Evolutionary conservation across 2,113 vertebrate species (phyloP).

Genomic region (Leptodactylus fuscus): DNA sequence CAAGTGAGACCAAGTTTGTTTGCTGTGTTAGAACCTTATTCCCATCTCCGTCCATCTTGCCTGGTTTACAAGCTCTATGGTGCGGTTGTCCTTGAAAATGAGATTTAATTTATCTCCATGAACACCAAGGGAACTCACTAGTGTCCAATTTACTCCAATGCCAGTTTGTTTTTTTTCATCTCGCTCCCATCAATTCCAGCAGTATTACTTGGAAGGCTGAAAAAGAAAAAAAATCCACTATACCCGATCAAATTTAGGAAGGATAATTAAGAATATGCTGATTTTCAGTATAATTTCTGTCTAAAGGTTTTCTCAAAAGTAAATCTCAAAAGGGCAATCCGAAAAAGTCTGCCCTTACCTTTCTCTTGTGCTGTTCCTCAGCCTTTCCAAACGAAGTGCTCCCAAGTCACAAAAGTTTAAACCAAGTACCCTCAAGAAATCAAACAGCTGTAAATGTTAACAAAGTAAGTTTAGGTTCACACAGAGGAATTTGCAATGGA

Average conservation of each 20-base stretch:
- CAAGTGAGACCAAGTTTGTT: conserved; percentile 32
- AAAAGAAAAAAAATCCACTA: neutral
- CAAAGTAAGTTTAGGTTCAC: too few relatives aligned
- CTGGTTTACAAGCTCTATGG: conserved; percentile 18
- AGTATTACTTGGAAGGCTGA: neutral
- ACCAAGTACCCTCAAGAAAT: too few relatives aligned
- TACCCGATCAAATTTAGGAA: neutral
- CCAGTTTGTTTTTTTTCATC: neutral
- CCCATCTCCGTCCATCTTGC: conserved; percentile 16
- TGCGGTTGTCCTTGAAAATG: conserved; percentile 9
- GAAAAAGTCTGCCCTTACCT: too few relatives aligned
- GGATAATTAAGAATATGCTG: neutral
- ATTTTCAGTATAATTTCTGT: neutral
- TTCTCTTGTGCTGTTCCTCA: too few relatives aligned
- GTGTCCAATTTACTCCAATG: conserved; percentile 5
- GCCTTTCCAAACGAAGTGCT: too few relatives aligned
- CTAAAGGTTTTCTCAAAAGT: too few relatives aligned
- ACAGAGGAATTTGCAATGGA: too few relatives aligned
- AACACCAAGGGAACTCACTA: neutral
- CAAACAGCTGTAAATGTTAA: too few relatives aligned
- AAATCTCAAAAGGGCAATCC: too few relatives aligned
- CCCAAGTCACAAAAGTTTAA: too few relatives aligned
- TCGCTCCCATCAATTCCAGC: neutral
- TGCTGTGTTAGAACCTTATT: conserved; percentile 21
- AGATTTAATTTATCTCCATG: conserved; percentile 14